phyloP scores from a whole-genome alignment of 2,888 invertebrate species.

The Cabera pusaria region DNA sequence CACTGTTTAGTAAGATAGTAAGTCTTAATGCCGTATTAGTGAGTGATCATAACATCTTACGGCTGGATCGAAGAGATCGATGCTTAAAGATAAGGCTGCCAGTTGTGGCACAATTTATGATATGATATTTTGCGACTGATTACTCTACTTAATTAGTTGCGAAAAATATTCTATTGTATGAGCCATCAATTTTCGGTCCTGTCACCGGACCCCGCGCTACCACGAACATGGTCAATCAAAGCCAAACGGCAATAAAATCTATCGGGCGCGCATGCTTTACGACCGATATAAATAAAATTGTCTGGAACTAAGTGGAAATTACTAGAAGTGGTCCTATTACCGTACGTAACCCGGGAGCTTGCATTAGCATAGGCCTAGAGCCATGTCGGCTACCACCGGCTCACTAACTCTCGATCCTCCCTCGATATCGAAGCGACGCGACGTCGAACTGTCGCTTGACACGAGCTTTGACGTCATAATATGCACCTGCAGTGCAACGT shows the following conservation, averaged over 20 bases:
- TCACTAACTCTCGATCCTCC: slow-evolving; percentile 24
- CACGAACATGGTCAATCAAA: slow-evolving; percentile 31
- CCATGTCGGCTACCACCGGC: slow-evolving; percentile 28
- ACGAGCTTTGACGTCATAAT: slow-evolving; percentile 2
- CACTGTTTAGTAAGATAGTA: no score
- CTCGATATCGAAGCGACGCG: not conserved
- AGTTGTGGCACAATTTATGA: no score
- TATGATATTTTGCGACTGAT: no score
- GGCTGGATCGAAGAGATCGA: no score
- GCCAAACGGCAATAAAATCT: slow-evolving; percentile 25
- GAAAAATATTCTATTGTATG: no score
- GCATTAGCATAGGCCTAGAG: slow-evolving; percentile 56
- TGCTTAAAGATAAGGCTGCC: no score
- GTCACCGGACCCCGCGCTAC: slow-evolving; percentile 19
- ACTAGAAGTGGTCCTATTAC: slow-evolving; percentile 66
- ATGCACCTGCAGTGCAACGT: slow-evolving; percentile 7
- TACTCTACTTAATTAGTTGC: no score
- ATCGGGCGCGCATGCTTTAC: slow-evolving; percentile 28
- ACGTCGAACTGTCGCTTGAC: not conserved
- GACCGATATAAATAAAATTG: slow-evolving; percentile 45
- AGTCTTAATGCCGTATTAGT: no score
- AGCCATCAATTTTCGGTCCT: no score
- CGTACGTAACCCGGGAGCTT: slow-evolving; percentile 68
- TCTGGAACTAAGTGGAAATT: slow-evolving; percentile 66
- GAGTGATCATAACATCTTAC: no score